Evolutionary conservation across 1,140 invertebrate species (phyloP), one percentile per base, ranked within the genome.

Genomic region (Listronotus bonariensis): DNA sequence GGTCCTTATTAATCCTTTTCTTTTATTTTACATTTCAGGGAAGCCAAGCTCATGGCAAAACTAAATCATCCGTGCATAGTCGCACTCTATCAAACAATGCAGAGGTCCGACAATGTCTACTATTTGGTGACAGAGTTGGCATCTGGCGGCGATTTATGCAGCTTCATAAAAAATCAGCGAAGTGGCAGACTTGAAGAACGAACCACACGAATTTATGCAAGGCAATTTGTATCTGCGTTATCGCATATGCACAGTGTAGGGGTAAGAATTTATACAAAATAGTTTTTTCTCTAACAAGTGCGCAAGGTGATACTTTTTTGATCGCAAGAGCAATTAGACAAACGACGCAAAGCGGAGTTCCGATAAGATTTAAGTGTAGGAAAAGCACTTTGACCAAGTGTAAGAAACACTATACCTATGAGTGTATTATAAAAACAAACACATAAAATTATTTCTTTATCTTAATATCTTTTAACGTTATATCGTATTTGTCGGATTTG

Each of bases 1-100:
- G n/a, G n/a, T n/a, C n/a, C n/a, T n/a, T n/a, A n/a, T n/a, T n/a
- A n/a, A n/a, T n/a, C n/a, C n/a, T n/a, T n/a, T n/a, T n/a, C n/a
- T n/a, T n/a, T n/a, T n/a, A n/a, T 26, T 26, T 26, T 26, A 26
- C 17, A 40, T 46, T 83, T 86, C 65, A 79, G 88, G 38, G 88
- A 90, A 72, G 87, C 87, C 7, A 78, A 82, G 36, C 83, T 89
- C 11, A 82, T 89, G 78, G 83, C 86, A 0, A 83, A 84, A 72
- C 77, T 89, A 18, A 80, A 83, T 11, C 88, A 90, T 72, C 88
- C 88, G 0, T 87, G 85, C 73, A 88, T 89, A 62, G 83, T 86
- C 7, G 78, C 83, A 3, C 80, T 89, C 2, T 89, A 87, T 70
- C 87, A 90, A 75, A 88, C 88, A 7, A 84, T 89, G 75, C 86